Base-by-base conservation (phyloP, 2,113 vertebrate genomes). In the Euleptes europaea region DNA sequence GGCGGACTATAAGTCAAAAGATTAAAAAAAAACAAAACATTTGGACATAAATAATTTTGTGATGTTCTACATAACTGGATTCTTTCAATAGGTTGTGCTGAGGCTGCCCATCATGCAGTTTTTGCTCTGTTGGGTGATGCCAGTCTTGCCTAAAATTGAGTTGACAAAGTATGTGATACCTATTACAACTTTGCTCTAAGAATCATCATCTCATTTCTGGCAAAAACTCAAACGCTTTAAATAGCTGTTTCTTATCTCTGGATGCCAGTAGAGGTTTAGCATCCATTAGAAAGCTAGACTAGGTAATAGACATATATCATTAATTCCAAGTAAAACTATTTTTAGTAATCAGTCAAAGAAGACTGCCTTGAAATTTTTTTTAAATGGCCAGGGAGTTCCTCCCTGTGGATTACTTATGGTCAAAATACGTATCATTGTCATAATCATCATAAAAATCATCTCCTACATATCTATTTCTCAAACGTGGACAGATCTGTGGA, bases 191-290 rank as follows among this genome's bases (percentile, higher is more conserved):
- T 60, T 88, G 83, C 60, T 85, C 69, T 57, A 71, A 92, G 84
- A 94, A 94, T 85, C 90, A 92, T 92, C 0, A 88, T 93, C 92
- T 91, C 17, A 88, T 84, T 94, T 93, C 80, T 93, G 83, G 84
- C 87, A 90, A 60, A 78, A 87, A 44, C 63, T 80, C 63, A 70
- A 51, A 90, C 12, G 2, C 81, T 90, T 86, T 90, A 51, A 91
- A 80, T 84, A 93, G 86, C 86, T 94, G 86, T 93, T 95, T 90
- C 90, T 94, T 94, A 90, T 92, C 89, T 92, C 90, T 88, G 44
- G 8, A 78, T 92, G 88, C 87, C 89, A 88, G 86, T 73, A 71
- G 51, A 84, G 60, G 65, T 85, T 89, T 94, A 87, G 35, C 88
- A 78, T 82, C 70, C 69, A 82, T 89, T 89, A 90, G 82, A 92